Evolutionary conservation across 2,888 invertebrate genomes (phyloP).

Genomic region (Phlogophora meticulosa): DNA sequence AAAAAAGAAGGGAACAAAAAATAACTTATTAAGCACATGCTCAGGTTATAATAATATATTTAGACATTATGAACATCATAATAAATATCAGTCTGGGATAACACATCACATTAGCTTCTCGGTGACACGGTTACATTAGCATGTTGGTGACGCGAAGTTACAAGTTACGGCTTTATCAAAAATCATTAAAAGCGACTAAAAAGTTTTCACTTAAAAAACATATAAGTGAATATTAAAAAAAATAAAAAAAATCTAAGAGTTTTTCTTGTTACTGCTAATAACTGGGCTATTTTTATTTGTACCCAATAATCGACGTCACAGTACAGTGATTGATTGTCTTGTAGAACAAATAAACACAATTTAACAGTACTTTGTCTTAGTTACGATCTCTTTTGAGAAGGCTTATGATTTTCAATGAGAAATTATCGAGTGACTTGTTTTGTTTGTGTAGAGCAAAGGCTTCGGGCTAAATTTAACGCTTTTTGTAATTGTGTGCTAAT

Average conservation of each 20-base stretch:
- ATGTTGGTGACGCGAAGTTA: too few species aligned
- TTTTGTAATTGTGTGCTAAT: conserved; percentile 11
- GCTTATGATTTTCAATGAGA: conserved; percentile 22
- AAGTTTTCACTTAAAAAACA: too few species aligned
- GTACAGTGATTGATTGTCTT: conserved; percentile 33
- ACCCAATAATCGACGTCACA: conserved; percentile 2
- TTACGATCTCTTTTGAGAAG: conserved; percentile 31
- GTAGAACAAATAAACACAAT: conserved; percentile 41
- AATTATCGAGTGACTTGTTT: conserved; percentile 24
- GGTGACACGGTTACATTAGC: too few species aligned
- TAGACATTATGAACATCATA: too few species aligned
- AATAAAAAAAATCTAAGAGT: neutral
- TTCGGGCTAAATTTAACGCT: conserved; percentile 11
- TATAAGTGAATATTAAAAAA: too few species aligned
- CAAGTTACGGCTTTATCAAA: too few species aligned
- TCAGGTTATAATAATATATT: too few species aligned
- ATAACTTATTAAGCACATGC: too few species aligned
- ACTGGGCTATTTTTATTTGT: conserved; percentile 23
- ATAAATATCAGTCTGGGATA: too few species aligned
- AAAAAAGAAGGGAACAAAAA: too few species aligned
- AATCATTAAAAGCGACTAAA: too few species aligned
- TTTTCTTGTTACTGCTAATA: neutral
- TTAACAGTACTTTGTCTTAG: conserved; percentile 36
- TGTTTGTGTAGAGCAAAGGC: conserved; percentile 3
- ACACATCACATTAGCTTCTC: too few species aligned